These are phyloP conservation scores for Pteropus rufus DNA, from an alignment of 2,797 vertebrate species.

Conservation along the genomic window DNA sequence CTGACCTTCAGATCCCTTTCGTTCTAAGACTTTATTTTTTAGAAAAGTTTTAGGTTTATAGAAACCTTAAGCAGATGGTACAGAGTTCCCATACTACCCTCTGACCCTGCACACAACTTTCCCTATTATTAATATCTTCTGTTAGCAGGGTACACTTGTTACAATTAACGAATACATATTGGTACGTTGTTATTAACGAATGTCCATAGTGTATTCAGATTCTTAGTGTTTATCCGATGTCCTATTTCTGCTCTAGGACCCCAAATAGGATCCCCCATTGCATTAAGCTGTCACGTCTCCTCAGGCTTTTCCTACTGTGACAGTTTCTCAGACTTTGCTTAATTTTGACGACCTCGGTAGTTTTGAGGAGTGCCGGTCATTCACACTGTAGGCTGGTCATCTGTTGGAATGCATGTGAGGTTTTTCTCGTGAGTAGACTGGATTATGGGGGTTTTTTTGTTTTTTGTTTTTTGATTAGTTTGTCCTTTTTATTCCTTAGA, in stretches of 20 bases:
- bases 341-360: not conserved
- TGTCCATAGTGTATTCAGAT: not conserved
- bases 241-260: not conserved
- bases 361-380: not conserved
- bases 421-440: not conserved
- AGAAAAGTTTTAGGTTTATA: constrained; percentile 4
- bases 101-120: not conserved
- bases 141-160: not conserved
- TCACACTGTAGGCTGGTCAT: not conserved
- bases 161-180: not conserved
- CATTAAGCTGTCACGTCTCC: not conserved
- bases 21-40: not conserved
- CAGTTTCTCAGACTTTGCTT: not conserved
- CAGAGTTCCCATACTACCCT: not conserved
- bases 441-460: not conserved
- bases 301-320: not conserved
- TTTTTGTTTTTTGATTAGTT: too few relatives aligned
- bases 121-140: not conserved
- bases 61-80: not conserved
- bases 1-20: not conserved
- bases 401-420: not conserved
- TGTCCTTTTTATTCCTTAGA: too few relatives aligned
- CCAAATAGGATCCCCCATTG: too few relatives aligned
- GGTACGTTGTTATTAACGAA: not conserved
- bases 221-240: not conserved